Evolutionary conservation across 2,797 vertebrate genomes (phyloP).

Genomic region (Hydrolagus colliei): DNA sequence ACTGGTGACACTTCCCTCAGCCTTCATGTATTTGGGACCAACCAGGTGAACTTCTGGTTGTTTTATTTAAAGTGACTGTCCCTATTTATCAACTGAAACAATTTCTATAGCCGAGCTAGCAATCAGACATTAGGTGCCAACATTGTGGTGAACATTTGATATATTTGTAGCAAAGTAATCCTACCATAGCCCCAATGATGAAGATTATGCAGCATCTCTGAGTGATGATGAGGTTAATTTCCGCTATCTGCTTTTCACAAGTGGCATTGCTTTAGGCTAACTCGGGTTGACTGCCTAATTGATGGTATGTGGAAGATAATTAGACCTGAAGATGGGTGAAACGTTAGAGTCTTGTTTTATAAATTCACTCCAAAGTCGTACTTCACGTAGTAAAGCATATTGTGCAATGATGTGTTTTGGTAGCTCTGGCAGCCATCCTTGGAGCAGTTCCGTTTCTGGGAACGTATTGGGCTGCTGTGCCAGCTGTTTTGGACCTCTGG

Average conservation of each 20-base stretch:
- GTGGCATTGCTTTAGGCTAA: neutral
- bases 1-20: too few species aligned
- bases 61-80: too few species aligned
- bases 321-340: neutral
- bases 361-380: neutral
- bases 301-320: neutral
- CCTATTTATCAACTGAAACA: too few species aligned
- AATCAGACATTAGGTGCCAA: too few species aligned
- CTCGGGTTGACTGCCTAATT: neutral
- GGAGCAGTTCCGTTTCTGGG: conserved; percentile 94
- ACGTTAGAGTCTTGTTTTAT: neutral
- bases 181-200: too few species aligned
- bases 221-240: neutral
- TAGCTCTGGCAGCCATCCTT: conserved; percentile 89
- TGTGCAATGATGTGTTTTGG: neutral
- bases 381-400: neutral
- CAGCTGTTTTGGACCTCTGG: conserved; percentile 90
- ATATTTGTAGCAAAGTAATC: too few species aligned
- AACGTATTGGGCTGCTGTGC: conserved; percentile 91
- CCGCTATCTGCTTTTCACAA: neutral
- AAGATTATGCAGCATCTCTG: neutral
- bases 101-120: too few species aligned
- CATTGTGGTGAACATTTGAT: too few species aligned
- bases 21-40: too few species aligned
- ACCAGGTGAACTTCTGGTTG: too few species aligned